Conservation (phyloP, 2,797 vertebrate genomes). For the Takifugu rubripes region DNA sequence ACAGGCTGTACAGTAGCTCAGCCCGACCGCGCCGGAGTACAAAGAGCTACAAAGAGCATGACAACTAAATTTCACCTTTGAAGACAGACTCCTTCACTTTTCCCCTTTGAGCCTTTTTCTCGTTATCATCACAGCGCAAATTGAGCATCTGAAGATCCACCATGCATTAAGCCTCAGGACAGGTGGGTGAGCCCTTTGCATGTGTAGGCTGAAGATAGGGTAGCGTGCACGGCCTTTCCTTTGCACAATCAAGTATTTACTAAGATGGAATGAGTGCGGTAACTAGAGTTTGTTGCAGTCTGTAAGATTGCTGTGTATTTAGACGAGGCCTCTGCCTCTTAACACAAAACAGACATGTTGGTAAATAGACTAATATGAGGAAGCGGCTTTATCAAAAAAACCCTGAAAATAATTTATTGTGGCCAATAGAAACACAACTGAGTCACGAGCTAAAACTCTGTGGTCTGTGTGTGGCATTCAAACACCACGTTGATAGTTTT, state of each 20-base stretch:
- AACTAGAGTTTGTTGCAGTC: conserved; percentile 30
- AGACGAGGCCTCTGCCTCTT: conserved; percentile 8
- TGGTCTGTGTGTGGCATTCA: conserved; percentile 14
- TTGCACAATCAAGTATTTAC: conserved; percentile 36
- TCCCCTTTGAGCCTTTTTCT: conserved; percentile 36
- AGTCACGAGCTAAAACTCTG: conserved; percentile 3
- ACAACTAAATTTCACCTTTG: conserved; percentile 24
- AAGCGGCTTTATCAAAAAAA: not conserved
- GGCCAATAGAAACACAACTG: conserved; percentile 2
- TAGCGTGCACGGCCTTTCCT: conserved; percentile 15
- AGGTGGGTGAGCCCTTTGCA: conserved; percentile 7
- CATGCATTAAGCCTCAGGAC: conserved; percentile 23
- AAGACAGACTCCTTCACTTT: conserved; percentile 26
- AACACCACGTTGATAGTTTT: not conserved
- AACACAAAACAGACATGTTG: conserved; percentile 23
- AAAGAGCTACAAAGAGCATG: conserved; percentile 24
- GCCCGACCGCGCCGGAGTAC: conserved; percentile 19
- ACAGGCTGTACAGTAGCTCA: not conserved
- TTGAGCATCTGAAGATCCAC: conserved; percentile 41
- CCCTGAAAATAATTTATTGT: not conserved
- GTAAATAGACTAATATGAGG: conserved; percentile 2
- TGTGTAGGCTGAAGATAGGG: conserved; percentile 30
- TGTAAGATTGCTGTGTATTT: conserved; percentile 3
- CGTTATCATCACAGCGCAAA: conserved; percentile 44
- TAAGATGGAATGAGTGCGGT: conserved; percentile 37